These are phyloP conservation scores for Eumeta japonica DNA, from an alignment of 1,140 invertebrate species.

Conservation along the genomic window DNA sequence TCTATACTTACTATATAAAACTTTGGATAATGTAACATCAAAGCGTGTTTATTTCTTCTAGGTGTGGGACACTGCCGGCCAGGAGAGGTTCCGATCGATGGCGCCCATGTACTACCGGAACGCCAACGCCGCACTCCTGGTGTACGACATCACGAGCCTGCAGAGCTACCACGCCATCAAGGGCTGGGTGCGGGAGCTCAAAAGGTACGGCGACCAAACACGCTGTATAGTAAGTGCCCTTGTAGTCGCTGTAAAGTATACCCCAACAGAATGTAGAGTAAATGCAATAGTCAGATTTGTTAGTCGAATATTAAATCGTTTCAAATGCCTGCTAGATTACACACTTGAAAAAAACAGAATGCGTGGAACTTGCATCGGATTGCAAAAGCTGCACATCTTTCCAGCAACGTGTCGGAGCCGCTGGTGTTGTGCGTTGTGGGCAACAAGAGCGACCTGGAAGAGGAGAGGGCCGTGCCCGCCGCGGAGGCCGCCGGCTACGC, in stretches of 20 bases:
- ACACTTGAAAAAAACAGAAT: neutral
- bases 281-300: neutral
- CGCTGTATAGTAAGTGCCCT: too few species aligned
- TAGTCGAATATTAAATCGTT: neutral
- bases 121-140: constrained; percentile 81
- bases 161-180: constrained; percentile 74
- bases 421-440: constrained; percentile 80
- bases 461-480: constrained; percentile 61
- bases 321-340: neutral
- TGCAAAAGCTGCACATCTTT: constrained; percentile 5
- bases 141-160: constrained; percentile 81
- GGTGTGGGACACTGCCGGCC: constrained; percentile 92
- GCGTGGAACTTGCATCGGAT: neutral
- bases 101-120: constrained; percentile 92
- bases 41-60: too few species aligned
- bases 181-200: constrained; percentile 77
- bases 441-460: constrained; percentile 79
- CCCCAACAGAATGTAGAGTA: neutral
- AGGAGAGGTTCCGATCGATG: constrained; percentile 82
- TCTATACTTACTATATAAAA: too few species aligned
- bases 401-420: constrained; percentile 69
- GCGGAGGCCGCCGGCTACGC: constrained; percentile 77
- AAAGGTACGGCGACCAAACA: constrained; percentile 42
- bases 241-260: neutral
- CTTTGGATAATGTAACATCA: too few species aligned